phyloP scores from a whole-genome alignment of 2,113 vertebrate genomes.

The Vulpes vulpes region DNA sequence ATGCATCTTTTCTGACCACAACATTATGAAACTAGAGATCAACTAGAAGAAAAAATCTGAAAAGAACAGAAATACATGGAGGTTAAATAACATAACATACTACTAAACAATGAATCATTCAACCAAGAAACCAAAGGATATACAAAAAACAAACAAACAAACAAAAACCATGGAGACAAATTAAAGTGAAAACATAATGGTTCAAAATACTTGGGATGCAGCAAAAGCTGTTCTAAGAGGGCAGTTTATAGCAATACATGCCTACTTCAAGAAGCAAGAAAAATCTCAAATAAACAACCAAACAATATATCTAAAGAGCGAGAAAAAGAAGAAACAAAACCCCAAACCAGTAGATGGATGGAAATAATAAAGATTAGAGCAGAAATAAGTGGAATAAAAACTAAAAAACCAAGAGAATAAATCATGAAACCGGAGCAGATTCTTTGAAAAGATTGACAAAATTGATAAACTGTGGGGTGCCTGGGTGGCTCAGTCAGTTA shows the following conservation, averaged over 20 bases:
- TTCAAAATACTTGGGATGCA: background rate
- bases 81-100: background rate
- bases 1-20: background rate
- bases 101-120: background rate
- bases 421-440: background rate
- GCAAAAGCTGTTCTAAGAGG: background rate
- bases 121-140: background rate
- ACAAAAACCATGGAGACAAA: background rate
- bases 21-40: background rate
- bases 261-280: background rate
- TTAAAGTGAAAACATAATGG: background rate
- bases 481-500: too few relatives aligned
- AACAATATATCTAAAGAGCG: background rate
- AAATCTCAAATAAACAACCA: background rate
- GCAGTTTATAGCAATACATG: background rate
- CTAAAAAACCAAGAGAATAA: background rate
- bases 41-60: background rate
- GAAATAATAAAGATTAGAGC: background rate
- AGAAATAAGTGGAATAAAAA: background rate
- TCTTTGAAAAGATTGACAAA: background rate
- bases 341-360: background rate
- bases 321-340: background rate
- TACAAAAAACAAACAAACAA: background rate
- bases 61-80: background rate
- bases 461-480: background rate